These are phyloP conservation scores for Cataglyphis hispanica DNA, from an alignment of 1,140 invertebrate genomes.

Conservation along the genomic window DNA sequence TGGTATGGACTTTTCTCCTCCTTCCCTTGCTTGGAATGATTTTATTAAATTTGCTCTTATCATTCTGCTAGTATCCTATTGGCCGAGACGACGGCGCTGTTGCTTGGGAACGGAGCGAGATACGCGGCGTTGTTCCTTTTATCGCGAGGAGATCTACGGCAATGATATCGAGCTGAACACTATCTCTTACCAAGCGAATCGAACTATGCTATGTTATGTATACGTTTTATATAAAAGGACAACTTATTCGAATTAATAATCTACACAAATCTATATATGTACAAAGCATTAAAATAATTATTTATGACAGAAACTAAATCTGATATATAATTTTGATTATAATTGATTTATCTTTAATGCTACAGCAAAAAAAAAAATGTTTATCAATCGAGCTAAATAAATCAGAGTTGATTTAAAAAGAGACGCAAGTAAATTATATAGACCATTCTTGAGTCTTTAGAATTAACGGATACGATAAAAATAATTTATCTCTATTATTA, in stretches of 20 bases:
- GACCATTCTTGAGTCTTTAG: not conserved
- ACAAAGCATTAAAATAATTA: not conserved
- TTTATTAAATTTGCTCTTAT: slow-evolving; percentile 77
- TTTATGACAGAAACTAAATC: not conserved
- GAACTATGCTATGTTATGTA: not conserved
- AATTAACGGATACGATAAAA: not conserved
- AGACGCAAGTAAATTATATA: not conserved
- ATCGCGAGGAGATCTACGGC: not conserved
- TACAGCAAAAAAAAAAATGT: not conserved
- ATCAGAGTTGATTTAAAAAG: not conserved
- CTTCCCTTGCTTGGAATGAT: slow-evolving; percentile 57
- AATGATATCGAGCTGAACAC: slow-evolving; percentile 36
- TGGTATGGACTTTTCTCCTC: slow-evolving; percentile 18
- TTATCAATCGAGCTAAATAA: not conserved
- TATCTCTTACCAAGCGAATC: not conserved
- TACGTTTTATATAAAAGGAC: not conserved
- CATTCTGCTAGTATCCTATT: slow-evolving; percentile 55
- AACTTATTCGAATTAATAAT: slow-evolving; percentile 4
- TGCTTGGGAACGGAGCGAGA: not conserved
- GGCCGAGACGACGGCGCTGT: slow-evolving; percentile 35
- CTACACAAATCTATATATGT: not conserved
- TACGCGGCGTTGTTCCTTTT: slow-evolving; percentile 50
- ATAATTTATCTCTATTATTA: not conserved
- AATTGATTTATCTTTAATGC: not conserved
- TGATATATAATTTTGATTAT: not conserved